Conservation (phyloP, 2,888 invertebrate species). For the Xestia rhomboidea region DNA sequence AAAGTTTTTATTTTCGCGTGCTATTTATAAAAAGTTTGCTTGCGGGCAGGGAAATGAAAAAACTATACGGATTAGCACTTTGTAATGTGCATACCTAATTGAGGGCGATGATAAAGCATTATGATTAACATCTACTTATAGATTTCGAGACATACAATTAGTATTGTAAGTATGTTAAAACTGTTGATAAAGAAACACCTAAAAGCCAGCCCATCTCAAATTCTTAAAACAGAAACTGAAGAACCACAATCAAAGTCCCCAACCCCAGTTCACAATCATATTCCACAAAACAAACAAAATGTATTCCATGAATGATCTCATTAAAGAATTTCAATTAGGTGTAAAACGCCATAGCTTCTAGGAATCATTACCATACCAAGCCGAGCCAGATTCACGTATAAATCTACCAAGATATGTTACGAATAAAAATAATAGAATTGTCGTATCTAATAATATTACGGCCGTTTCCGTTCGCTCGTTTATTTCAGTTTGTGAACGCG, state of each 20-base stretch:
- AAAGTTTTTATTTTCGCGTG: slow-evolving; percentile 50
- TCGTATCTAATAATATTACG: slow-evolving; percentile 90
- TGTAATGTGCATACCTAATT: slow-evolving; percentile 26
- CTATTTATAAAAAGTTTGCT: slow-evolving; percentile 54
- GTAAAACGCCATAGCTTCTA: slow-evolving; percentile 81
- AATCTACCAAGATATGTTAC: slow-evolving; percentile 89
- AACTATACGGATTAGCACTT: slow-evolving; percentile 18
- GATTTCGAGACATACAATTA: background rate
- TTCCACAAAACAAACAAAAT: slow-evolving; percentile 64
- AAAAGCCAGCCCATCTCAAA: background rate
- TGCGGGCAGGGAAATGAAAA: slow-evolving; percentile 28
- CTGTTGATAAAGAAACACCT: background rate
- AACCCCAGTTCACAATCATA: slow-evolving; percentile 42
- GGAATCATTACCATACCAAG: slow-evolving; percentile 82
- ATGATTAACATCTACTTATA: background rate
- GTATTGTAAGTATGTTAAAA: background rate
- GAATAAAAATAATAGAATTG: slow-evolving; percentile 91
- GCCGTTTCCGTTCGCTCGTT: slow-evolving; percentile 90
- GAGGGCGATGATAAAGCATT: slow-evolving; percentile 6
- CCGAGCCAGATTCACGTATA: slow-evolving; percentile 87
- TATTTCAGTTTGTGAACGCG: slow-evolving; percentile 88
- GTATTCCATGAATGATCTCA: slow-evolving; percentile 72
- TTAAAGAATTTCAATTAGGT: slow-evolving; percentile 81
- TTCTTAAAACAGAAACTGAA: slow-evolving; percentile 3
- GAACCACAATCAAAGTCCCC: background rate